Evolutionary conservation across 1,140 invertebrate genomes (phyloP), one percentile per base, ranked within the genome.

Genomic region (Macrobrachium nipponense): DNA sequence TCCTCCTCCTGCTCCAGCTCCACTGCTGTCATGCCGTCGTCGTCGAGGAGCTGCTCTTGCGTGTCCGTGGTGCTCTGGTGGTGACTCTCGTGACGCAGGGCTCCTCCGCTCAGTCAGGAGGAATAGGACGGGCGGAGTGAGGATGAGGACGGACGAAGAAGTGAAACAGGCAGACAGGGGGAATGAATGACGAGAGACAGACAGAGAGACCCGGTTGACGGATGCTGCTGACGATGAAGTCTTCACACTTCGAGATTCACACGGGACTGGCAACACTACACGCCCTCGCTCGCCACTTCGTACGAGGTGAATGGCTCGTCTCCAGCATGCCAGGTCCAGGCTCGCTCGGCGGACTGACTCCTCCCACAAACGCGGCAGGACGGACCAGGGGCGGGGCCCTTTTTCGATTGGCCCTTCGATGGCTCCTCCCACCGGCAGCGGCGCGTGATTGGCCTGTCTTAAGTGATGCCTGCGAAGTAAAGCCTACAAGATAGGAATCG

Each of bases 1-100:
- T 89, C 89, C 64, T 89, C 89, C 73, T 89, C 89, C 70, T 85
- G 83, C 20, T 89, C 89, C 79, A 89, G 79, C 73, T 89, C 88
- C n/a, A 89, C 82, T 18, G 85, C 86, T 12, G 88, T 89, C 88
- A 89, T 89, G 70, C 58, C 75, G 66, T 59, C 85, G 62, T 36
- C 27, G 27, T 36, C 27, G 27, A 36, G 27, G 27, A 11, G 60
- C 17, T 66, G 72, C 27, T 64, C 70, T 20, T 58, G 23, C 23
- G 78, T 62, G 70, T 72, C 72, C 77, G 84, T 86, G 83, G 78
- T 64, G 64, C 66, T 62, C 66, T 62, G 23, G 70, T 20, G 51
- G 43, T 51, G 51, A 51, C 51, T 51, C 12, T 51, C 5, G 51
- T 51, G 7, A 12, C 51, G 51, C 51, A 7, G 12, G 7, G 51